Conservation (phyloP, 2,113 vertebrate species). For the Urocolius indicus region DNA sequence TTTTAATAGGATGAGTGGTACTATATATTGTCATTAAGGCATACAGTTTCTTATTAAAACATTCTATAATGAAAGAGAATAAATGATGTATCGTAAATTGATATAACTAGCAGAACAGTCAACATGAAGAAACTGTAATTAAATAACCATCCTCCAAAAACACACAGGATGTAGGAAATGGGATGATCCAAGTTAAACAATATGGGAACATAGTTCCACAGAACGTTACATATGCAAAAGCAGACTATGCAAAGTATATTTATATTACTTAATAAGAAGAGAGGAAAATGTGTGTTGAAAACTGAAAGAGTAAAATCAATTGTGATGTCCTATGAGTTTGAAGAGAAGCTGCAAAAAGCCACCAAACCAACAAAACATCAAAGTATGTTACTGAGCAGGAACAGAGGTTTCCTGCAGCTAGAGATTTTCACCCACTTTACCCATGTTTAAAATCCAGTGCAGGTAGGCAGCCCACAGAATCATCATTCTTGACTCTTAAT, state of each 20-base stretch:
- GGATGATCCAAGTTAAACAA: conserved; percentile 47
- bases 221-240: conserved; percentile 7
- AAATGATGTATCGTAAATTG: background rate
- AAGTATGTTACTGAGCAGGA: background rate
- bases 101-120: conserved; percentile 3
- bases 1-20: background rate
- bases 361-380: background rate
- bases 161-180: conserved; percentile 6
- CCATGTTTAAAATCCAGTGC: background rate
- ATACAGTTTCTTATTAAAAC: conserved; percentile 33
- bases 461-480: background rate
- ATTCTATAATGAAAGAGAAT: background rate
- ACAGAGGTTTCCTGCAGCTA: background rate
- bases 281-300: conserved; percentile 7
- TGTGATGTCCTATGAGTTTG: background rate
- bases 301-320: background rate
- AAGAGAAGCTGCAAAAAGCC: background rate
- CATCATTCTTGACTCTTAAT: background rate
- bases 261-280: conserved; percentile 49
- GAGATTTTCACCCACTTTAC: background rate
- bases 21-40: background rate
- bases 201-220: conserved; percentile 23
- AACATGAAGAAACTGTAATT: conserved; percentile 29
- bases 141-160: conserved; percentile 33
- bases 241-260: conserved; percentile 43